Base-by-base conservation (phyloP, 2,888 invertebrate species). In the Pammene aurita region DNA sequence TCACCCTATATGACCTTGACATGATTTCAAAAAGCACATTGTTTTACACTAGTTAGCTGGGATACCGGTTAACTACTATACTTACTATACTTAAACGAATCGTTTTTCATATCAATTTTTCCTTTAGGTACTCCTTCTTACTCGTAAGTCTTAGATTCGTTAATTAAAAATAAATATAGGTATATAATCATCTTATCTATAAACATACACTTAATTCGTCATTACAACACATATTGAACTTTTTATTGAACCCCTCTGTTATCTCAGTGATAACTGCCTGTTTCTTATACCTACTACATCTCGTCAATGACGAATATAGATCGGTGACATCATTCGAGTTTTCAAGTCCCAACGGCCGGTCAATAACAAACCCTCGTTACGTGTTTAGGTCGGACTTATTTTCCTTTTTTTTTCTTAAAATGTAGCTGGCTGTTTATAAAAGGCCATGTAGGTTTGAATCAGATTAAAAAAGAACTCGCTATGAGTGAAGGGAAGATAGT, bases 301-400 rank as follows among this genome's bases (percentile, higher is more conserved):
- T 71, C 63, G 76, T 79, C 78, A 76, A 74, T 76, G 67, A 72
- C 77, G 76, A 80, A 81, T 78, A 77, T 80, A 79, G 76, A 69
- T 26, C 56, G 72, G 76, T 85, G 85, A 85, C 84, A 84, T 85
- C 85, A 84, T 78, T 54, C 26, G 26, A 54, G 69, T 46, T 65
- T 69, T 69, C 35, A 57, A 66, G 48, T 70, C 64, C 60, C 76
- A 80, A 80, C 79, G 78, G 74, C 70, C 69, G 58, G 44, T 52
- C 70, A 63, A 67, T 65, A 70, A 46, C 62, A 68, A 58, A 57
- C n/a, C 41, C 60, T 57, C 35, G 52, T 13, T 52, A 18, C 41
- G 13, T 52, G 2, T 10, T n/a, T n/a, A n/a, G 38, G 5, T 16
- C 13, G 62, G 48, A 62, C 41, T 52, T 26, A 18, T 48, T 38